Conservation (phyloP, 2,797 vertebrate species). For the Sebastes wilsoni region DNA sequence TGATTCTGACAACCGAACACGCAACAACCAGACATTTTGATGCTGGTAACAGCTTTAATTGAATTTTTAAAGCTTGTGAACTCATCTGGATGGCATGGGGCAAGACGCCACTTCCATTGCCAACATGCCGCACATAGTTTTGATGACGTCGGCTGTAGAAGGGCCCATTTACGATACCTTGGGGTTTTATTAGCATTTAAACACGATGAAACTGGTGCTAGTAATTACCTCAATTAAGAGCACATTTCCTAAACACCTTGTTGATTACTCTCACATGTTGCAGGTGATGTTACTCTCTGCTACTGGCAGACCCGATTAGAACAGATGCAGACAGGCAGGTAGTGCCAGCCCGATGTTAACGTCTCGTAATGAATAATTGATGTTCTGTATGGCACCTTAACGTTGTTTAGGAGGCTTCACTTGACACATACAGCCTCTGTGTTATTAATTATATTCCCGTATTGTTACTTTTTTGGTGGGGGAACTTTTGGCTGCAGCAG, state of each 20-base stretch:
- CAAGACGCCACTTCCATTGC: background rate
- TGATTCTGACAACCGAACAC: no score
- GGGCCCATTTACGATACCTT: background rate
- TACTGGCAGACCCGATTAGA: background rate
- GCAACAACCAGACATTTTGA: no score
- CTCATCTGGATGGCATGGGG: background rate
- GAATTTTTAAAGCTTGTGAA: background rate
- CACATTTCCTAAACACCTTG: background rate
- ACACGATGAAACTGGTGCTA: background rate
- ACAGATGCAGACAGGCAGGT: background rate
- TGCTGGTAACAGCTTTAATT: no score
- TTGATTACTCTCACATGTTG: background rate
- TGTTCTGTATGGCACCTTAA: background rate
- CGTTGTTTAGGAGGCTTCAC: background rate
- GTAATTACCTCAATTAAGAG: background rate
- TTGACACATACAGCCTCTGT: background rate
- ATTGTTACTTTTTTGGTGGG: background rate
- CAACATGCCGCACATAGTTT: background rate
- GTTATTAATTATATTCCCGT: background rate
- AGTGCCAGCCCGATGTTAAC: background rate
- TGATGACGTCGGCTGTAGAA: background rate
- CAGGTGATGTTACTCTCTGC: background rate
- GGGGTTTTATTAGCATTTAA: background rate
- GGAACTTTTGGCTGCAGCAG: background rate
- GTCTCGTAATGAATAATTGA: constrained; percentile 10